Evolutionary conservation across 2,888 invertebrate genomes (phyloP).

Genomic region (Tetranychus truncatus): DNA sequence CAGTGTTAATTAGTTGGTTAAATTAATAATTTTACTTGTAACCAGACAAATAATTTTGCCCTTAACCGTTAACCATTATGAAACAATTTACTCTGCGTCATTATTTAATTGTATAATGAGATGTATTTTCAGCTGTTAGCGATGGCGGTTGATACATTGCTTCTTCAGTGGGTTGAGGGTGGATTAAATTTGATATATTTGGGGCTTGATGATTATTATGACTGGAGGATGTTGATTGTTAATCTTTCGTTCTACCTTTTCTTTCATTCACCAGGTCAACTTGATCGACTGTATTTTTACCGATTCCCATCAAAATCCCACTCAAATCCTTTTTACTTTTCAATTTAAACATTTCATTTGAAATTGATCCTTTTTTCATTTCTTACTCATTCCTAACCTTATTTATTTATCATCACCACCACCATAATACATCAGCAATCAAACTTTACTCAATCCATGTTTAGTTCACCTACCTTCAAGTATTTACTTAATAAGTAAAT

Average conservation of each 20-base stretch:
- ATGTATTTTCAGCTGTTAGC: background rate
- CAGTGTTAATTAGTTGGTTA: background rate
- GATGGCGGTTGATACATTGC: background rate
- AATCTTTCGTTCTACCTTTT: background rate
- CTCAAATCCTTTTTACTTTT: background rate
- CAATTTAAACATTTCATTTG: background rate
- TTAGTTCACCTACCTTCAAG: background rate
- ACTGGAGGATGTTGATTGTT: background rate
- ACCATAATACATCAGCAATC: background rate
- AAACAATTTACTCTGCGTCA: background rate
- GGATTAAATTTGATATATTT: background rate
- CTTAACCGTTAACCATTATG: background rate
- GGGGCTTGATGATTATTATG: background rate
- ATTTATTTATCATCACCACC: background rate
- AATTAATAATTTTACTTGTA: background rate
- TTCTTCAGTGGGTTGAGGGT: background rate
- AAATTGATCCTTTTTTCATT: background rate
- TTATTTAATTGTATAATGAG: background rate
- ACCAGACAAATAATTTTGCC: background rate
- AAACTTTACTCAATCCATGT: background rate
- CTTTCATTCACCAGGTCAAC: background rate
- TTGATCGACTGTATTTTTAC: background rate
- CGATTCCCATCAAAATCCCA: background rate
- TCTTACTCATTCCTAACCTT: background rate
- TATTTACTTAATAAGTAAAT: background rate